Base-by-base conservation (phyloP, 1,140 invertebrate genomes). In the Oppia nitens region DNA sequence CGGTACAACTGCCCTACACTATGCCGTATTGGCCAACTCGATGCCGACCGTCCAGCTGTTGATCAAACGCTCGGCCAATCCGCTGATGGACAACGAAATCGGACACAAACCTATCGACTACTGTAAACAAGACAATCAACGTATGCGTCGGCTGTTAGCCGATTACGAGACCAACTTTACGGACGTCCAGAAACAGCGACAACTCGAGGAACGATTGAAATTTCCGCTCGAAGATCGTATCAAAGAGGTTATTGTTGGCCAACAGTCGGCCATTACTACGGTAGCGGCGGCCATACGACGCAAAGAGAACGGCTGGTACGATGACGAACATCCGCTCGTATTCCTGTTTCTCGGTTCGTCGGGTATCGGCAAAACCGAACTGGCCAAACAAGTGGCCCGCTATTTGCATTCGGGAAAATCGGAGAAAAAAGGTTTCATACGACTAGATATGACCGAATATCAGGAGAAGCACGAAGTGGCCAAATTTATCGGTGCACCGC, bases 381-480 rank as follows among this genome's bases (percentile, higher is more conserved):
- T 94, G 53, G 89, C 89, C 0, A 95, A 95, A 70, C 79, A 80
- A 65, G 69, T 79, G 6, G 76, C 87, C 26, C 74, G 77, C 21
- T 94, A 93, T 71, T 78, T 94, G 58, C 85, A 92, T 69, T n/a
- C n/a, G n/a, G n/a, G n/a, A n/a, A 71, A 74, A 20, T 84, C 84
- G 68, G 57, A 63, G 27, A 20, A 53, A 6, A 60, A 81, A 58
- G 79, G 77, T 3, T 94, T 95, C 71, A 89, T 95, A 63, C 75
- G 90, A 24, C 74, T 95, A 1, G 90, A 95, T 69, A 95, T 95
- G 91, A 92, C 88, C 1, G 91, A 95, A 71, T 95, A 91, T 74
- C 89, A 93, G 72, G 83, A 89, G 68, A 89, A 87, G 72, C 87
- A 91, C 69, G 84, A 91, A 74, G 83, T 87, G 59, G 83, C 90